These are phyloP conservation scores for Rhizomys pruinosus DNA, from an alignment of 2,113 vertebrate genomes.

Conservation along the genomic window DNA sequence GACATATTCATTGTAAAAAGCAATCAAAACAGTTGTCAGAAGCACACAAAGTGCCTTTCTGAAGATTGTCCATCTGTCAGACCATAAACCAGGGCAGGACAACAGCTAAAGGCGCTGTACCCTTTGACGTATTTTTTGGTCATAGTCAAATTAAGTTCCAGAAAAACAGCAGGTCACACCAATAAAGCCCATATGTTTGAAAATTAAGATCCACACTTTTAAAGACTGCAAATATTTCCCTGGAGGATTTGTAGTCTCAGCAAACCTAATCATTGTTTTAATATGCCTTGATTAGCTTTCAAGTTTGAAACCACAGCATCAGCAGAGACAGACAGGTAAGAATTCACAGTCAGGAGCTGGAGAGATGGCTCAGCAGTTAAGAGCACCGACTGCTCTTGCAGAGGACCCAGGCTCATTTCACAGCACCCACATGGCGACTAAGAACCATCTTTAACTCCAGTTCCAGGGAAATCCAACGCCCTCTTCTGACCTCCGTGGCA, in stretches of 20 bases:
- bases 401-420: no score
- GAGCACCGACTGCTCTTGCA: no score
- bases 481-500: no score
- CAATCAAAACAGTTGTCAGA: neutral
- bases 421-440: no score
- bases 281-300: neutral
- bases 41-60: slow-evolving; percentile 16
- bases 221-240: neutral
- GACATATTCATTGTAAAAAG: neutral
- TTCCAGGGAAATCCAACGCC: no score
- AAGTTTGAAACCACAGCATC: slow-evolving; percentile 3
- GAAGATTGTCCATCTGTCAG: neutral
- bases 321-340: neutral
- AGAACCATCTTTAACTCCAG: no score
- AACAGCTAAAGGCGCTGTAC: neutral
- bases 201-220: neutral
- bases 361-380: no score
- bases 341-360: no score
- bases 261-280: slow-evolving; percentile 21
- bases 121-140: neutral
- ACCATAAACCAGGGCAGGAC: slow-evolving; percentile 7
- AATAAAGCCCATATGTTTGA: neutral
- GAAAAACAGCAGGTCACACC: neutral
- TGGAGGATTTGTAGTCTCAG: neutral
- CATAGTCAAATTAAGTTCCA: slow-evolving; percentile 30